A percentile compares a stretch with the other conserved stretches of the same genome.
Evolutionary conservation across 2,888 invertebrate genomes (phyloP).

Genomic region (Andrena praecox): DNA sequence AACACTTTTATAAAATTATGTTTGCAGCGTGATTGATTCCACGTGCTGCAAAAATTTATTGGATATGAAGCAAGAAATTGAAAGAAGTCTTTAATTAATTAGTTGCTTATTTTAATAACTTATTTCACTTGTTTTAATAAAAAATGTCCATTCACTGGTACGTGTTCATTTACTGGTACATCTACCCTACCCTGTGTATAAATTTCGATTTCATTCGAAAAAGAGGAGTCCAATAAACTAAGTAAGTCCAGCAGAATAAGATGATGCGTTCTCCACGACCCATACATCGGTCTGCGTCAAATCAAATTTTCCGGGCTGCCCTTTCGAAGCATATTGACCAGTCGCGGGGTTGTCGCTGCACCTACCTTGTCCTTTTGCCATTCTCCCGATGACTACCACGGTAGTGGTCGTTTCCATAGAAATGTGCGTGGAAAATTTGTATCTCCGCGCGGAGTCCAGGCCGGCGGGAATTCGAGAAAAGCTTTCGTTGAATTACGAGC

Average conservation of each 20-base stretch:
- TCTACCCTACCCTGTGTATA: background rate
- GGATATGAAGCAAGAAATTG: too few species aligned
- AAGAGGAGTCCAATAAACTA: background rate
- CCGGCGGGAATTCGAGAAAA: conserved; percentile 71
- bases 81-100: too few species aligned
- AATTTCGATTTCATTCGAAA: conserved; percentile 1
- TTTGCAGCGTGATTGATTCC: too few species aligned
- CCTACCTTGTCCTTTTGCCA: background rate
- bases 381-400: conserved; percentile 13
- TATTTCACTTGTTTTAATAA: too few species aligned
- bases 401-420: conserved; percentile 55
- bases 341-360: background rate
- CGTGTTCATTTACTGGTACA: too few species aligned
- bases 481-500: conserved; percentile 78
- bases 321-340: background rate
- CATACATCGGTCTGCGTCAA: background rate
- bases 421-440: conserved; percentile 72
- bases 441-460: conserved; percentile 39
- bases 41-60: too few species aligned
- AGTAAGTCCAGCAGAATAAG: background rate
- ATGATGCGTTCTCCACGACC: background rate
- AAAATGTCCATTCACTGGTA: too few species aligned
- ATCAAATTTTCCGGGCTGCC: conserved; percentile 1
- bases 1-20: too few species aligned
- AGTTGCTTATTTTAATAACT: too few species aligned